These are phyloP conservation scores for Grallaria varia DNA, from an alignment of 2,113 vertebrate species.

Conservation along the genomic window DNA sequence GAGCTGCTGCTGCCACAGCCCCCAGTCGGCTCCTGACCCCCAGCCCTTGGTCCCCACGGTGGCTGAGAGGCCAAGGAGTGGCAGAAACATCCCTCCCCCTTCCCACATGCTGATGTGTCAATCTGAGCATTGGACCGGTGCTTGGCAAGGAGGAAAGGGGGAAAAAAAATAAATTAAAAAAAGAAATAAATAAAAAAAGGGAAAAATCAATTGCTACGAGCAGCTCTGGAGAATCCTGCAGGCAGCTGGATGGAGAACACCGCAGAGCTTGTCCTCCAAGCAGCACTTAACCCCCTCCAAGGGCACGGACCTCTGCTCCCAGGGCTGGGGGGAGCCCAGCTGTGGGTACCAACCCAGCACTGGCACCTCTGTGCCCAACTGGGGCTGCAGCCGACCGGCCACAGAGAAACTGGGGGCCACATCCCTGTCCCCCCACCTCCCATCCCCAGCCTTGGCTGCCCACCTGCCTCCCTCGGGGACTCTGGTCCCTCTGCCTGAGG, in stretches of 20 bases:
- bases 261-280: background rate
- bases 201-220: background rate
- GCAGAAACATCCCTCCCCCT: background rate
- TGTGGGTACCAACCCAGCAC: background rate
- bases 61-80: background rate
- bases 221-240: slow-evolving; percentile 10
- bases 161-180: background rate
- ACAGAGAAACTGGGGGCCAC: rapidly evolving
- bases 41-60: background rate
- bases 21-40: slow-evolving; percentile 18
- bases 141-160: background rate
- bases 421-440: rapidly evolving
- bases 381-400: rapidly evolving
- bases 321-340: rapidly evolving
- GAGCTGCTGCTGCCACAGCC: background rate
- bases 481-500: slow-evolving; percentile 76
- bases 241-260: background rate
- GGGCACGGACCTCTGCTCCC: background rate
- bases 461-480: slow-evolving; percentile 63
- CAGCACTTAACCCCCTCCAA: rapidly evolving
- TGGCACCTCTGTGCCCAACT: rapidly evolving
- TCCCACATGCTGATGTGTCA: slow-evolving; percentile 28
- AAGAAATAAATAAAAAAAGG: no score
- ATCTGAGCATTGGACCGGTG: background rate
- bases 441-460: rapidly evolving